Evolutionary conservation across 2,797 vertebrate genomes (phyloP), one percentile per base, ranked within the genome.

Genomic region (Spinus pinus): DNA sequence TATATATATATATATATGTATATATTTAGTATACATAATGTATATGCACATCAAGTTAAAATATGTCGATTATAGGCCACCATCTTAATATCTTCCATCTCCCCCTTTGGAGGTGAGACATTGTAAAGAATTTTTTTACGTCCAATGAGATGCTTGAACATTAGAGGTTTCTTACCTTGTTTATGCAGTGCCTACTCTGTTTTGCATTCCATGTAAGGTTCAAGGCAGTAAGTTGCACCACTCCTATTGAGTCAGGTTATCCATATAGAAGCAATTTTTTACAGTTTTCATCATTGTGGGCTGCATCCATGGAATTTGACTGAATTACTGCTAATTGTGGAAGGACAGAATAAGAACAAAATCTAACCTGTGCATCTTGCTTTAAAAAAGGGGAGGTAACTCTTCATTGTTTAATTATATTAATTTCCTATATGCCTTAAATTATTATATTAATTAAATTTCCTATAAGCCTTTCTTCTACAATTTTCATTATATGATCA

Each of bases 81-180:
- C 1, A 1, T 30, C 17, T 35, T 54, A 57, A 11, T 56, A 71
- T 35, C 24, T 58, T 70, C 39, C 19, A 27, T 50, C 15, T 67
- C 14, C 2, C 0, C 0, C 56, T 81, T 56, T 42, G 7, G 44
- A 77, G 9, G 9, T 44, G 42, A 84, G 30, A 9, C 58, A 61
- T 23, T 58, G 56, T 31, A 67, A 78, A 51, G 1, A 35, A 4
- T 3, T 33, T 70, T 74, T 85, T n/a, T 54, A 12, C 53, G 14
- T 28, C 16, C 10, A 46, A 2, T 46, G 30, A 62, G 37, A 31
- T 46, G 2, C 2, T 71, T 61, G 22, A 74, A 67, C 4, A 31
- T 78, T 25, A 53, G 15, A 58, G 17, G 2, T 58, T 70, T 77
- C 14, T 62, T 71, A 14, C 12, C 8, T 37, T 47, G 1, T 70